Evolutionary conservation across 2,797 vertebrate species (phyloP), one percentile per base, ranked within the genome.

Genomic region (Galago senegalensis): DNA sequence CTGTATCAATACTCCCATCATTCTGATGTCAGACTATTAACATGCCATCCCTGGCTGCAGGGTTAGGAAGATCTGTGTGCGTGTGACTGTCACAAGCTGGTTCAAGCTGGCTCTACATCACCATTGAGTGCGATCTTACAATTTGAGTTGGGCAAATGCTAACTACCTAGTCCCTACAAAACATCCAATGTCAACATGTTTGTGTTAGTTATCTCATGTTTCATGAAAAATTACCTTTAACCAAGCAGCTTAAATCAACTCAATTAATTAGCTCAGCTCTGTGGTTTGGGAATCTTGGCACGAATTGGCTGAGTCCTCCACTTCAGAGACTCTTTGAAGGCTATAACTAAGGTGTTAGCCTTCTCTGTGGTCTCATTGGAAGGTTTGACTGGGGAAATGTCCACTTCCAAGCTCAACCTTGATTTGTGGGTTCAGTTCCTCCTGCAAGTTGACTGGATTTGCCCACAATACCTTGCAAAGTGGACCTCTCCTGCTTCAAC

Each of bases 91-190:
- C 21, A 53, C 61, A 23, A 69, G 2, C 67, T 65, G 7, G 46
- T 87, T 84, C 72, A 93, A 56, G n/a, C 31, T 60, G 83, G 67
- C 46, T 84, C 53, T 14, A 27, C 13, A 37, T 63, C 0, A 89
- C 14, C 69, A 81, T 8, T 76, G 43, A 87, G 23, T 40, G 4
- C 16, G 53, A 18, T 31, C 60, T 70, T 92, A 63, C 2, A 9
- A 87, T 77, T 76, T 91, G 21, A 82, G 8, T 83, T 86, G 92
- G 67, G 14, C 43, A 87, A 92, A 75, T 91, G 34, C 21, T 83
- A 40, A 89, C 79, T 67, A 67, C 21, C 72, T 70, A 17, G 29
- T 53, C 37, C n/a, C 61, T 53, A 80, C 80, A 56, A 94, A 90
- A 79, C 27, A 79, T 4, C 4, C 21, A 29, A 20, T 25, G 11